Percentiles rank a stretch among this genome's conserved stretches.
phyloP scores from a whole-genome alignment of 2,888 invertebrate species.

The Drosophila parthenogenetica region DNA sequence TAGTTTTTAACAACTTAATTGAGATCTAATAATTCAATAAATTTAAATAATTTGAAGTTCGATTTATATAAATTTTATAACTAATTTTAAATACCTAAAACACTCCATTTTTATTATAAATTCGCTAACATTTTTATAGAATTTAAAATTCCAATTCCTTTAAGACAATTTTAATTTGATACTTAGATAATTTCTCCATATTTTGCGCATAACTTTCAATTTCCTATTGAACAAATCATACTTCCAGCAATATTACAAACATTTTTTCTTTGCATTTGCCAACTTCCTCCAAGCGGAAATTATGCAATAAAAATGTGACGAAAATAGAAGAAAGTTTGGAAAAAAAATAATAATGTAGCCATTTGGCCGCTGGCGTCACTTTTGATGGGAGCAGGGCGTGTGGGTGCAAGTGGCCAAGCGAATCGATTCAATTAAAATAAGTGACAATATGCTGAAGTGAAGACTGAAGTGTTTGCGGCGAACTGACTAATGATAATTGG shows the following conservation, averaged over 20 bases:
- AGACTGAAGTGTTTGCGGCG: conserved; percentile 14
- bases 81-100: no score
- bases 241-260: conserved; percentile 42
- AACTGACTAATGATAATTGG: conserved; percentile 73
- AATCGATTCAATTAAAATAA: conserved; percentile 76
- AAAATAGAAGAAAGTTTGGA: not conserved
- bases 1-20: no score
- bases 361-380: conserved; percentile 17
- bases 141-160: not conserved
- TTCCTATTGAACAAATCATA: conserved; percentile 51
- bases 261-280: conserved; percentile 53
- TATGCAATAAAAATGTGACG: conserved; percentile 24
- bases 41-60: not conserved
- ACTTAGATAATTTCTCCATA: conserved; percentile 30
- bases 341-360: conserved; percentile 6
- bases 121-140: not conserved
- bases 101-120: no score
- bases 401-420: conserved; percentile 3
- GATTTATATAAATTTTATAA: no score
- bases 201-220: conserved; percentile 65
- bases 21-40: not conserved
- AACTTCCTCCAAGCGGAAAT: conserved; percentile 71
- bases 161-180: not conserved
- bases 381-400: conserved; percentile 4
- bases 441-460: conserved; percentile 61